A percentile compares a stretch with the other conserved stretches of the same genome.
Evolutionary conservation across 1,140 invertebrate species (phyloP).

Genomic region (Kradibia gibbosae): DNA sequence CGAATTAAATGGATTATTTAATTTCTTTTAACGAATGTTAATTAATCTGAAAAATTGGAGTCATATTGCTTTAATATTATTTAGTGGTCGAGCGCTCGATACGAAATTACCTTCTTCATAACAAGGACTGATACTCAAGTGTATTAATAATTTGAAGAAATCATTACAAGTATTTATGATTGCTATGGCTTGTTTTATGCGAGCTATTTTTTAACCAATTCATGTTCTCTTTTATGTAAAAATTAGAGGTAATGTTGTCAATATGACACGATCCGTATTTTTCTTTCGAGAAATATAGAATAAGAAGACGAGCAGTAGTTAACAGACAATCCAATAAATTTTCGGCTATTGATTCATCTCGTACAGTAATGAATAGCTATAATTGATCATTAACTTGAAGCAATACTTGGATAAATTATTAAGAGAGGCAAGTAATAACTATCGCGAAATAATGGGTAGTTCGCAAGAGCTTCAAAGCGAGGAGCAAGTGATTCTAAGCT

Average conservation of each 20-base stretch:
- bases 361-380: not conserved
- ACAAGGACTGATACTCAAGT: not conserved
- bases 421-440: too few relatives aligned
- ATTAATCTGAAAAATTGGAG: not conserved
- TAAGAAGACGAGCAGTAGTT: too few relatives aligned
- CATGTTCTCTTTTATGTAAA: too few relatives aligned
- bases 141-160: not conserved
- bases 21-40: constrained; percentile 1
- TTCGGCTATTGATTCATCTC: not conserved
- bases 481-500: too few relatives aligned
- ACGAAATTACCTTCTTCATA: not conserved
- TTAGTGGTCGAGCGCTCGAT: not conserved
- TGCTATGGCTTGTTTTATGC: not conserved
- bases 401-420: too few relatives aligned
- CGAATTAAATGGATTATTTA: not conserved
- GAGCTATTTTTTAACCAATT: not conserved
- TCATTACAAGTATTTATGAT: not conserved
- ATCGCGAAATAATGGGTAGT: too few relatives aligned
- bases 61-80: not conserved
- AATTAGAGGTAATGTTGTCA: too few relatives aligned
- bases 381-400: too few relatives aligned
- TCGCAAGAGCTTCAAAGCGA: too few relatives aligned
- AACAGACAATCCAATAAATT: too few relatives aligned
- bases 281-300: too few relatives aligned
- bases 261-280: too few relatives aligned